phyloP scores from a whole-genome alignment of 2,797 vertebrate genomes.

The Meriones psammophilus region DNA sequence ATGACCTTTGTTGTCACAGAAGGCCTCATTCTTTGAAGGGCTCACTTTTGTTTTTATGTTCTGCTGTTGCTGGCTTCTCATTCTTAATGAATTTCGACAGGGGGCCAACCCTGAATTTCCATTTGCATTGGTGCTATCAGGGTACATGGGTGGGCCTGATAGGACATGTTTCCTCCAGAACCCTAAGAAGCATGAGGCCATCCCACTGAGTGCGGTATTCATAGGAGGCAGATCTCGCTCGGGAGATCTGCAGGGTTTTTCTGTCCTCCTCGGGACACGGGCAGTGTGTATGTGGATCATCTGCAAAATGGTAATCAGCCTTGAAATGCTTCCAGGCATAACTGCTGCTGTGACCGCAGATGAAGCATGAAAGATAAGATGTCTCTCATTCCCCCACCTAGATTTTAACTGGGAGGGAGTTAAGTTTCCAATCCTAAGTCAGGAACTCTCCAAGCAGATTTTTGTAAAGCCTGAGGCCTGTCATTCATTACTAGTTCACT shows the following conservation, averaged over 20 bases:
- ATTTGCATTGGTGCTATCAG: background rate
- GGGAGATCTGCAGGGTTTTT: background rate
- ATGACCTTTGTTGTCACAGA: background rate
- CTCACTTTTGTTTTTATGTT: background rate
- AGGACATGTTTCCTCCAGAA: background rate
- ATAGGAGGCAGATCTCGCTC: fast-evolving
- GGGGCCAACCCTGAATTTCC: background rate
- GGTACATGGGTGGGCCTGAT: background rate
- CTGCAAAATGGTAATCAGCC: background rate
- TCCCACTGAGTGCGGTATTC: background rate
- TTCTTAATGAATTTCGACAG: slow-evolving; percentile 19
- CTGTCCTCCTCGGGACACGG: fast-evolving
- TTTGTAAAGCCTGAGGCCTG: slow-evolving; percentile 30
- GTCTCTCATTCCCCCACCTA: slow-evolving; percentile 19
- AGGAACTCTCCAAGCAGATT: slow-evolving; percentile 51
- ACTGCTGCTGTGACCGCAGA: slow-evolving; percentile 42
- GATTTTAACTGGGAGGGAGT: slow-evolving; percentile 33
- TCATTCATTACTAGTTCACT: background rate
- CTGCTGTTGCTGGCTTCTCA: background rate
- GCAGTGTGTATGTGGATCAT: background rate
- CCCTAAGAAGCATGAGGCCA: background rate
- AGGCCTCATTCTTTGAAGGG: background rate
- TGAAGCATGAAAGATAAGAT: background rate
- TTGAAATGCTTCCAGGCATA: slow-evolving; percentile 44
- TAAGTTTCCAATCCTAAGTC: slow-evolving; percentile 53